Percentiles rank a stretch among this genome's conserved stretches.
These are phyloP conservation scores for Harpalus rubripes DNA, from an alignment of 2,888 invertebrate species.

Conservation along the genomic window DNA sequence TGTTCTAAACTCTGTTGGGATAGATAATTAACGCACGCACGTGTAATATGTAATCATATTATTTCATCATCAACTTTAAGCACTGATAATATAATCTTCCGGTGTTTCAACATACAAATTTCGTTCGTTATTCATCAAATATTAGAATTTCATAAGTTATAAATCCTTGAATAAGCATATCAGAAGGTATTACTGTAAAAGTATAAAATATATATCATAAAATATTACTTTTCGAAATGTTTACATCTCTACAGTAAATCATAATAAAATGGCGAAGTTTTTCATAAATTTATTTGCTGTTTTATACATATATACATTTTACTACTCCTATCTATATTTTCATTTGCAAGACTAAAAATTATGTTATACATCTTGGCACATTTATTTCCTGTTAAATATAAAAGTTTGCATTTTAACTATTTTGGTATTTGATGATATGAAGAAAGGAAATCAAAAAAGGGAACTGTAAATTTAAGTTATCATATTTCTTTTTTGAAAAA, in stretches of 20 bases:
- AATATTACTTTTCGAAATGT: conserved; percentile 1
- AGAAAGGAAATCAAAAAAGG: no score
- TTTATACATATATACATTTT: no score
- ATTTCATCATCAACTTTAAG: conserved; percentile 34
- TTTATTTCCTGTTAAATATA: no score
- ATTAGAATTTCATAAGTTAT: conserved; percentile 5
- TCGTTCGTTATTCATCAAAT: neutral
- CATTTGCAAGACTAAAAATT: no score
- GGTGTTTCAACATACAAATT: neutral
- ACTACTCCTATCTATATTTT: no score
- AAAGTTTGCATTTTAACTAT: no score
- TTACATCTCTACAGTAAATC: conserved; percentile 6
- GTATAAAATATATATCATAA: conserved; percentile 9
- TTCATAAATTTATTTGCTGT: neutral
- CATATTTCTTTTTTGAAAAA: no score
- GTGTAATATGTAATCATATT: conserved; percentile 20
- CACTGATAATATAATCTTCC: conserved; percentile 11
- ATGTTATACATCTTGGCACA: no score
- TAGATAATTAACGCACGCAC: conserved; percentile 30
- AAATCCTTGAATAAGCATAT: neutral
- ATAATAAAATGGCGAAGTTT: neutral
- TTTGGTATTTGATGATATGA: no score
- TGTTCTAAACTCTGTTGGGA: conserved; percentile 13
- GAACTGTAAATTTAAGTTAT: no score
- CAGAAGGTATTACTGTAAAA: conserved; percentile 6